Percentiles rank a stretch among this genome's conserved stretches.
Evolutionary conservation across 92 coral and sea anemone species (phyloP).

Genomic region (Muricea muricata): DNA sequence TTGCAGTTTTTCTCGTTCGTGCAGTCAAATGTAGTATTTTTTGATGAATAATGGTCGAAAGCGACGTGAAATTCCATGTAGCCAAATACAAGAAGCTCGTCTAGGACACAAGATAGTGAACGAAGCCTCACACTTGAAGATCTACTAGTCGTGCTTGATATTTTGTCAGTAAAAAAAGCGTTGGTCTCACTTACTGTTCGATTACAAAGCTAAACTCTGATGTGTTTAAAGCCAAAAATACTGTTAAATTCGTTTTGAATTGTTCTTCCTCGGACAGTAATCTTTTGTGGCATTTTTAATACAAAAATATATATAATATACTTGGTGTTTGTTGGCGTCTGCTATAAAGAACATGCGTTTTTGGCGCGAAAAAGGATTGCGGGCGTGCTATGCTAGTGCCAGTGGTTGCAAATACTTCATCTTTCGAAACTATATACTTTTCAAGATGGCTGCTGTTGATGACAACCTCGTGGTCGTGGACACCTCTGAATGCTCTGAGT

Average conservation of each 20-base stretch:
- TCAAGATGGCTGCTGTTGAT: background rate
- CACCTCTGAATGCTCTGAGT: background rate
- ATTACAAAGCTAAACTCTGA: conserved; percentile 53
- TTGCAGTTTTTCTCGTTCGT: background rate
- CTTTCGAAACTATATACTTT: background rate
- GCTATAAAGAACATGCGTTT: background rate
- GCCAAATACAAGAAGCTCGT: conserved; percentile 27
- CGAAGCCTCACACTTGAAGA: background rate
- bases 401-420: background rate
- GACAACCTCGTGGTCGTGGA: background rate
- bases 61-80: conserved; percentile 17
- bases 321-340: too few species aligned
- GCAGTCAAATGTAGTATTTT: background rate
- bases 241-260: conserved; percentile 39
- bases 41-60: conserved; percentile 24
- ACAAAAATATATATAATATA: too few species aligned
- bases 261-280: conserved; percentile 15
- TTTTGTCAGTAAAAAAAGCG: background rate
- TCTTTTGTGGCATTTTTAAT: background rate
- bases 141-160: background rate
- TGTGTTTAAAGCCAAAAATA: conserved; percentile 32
- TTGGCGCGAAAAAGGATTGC: background rate
- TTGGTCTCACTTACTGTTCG: conserved; percentile 38
- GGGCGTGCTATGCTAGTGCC: background rate
- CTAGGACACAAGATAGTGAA: conserved; percentile 43